Evolutionary conservation across 1,140 invertebrate genomes (phyloP).

Genomic region (Trichonephila inaurata): DNA sequence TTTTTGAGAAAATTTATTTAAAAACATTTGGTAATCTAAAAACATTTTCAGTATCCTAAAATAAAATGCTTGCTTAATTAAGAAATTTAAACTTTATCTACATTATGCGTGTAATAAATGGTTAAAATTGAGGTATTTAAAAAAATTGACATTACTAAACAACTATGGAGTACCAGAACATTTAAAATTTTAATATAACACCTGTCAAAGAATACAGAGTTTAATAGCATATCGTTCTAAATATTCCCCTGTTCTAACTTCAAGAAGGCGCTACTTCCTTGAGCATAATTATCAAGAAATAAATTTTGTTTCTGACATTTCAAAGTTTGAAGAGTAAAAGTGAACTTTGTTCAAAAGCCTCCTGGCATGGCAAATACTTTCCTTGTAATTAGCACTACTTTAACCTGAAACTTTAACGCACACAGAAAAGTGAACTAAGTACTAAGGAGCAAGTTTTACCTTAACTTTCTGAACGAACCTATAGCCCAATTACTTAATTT

Average conservation of each 20-base stretch:
- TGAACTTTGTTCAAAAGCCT: constrained; percentile 39
- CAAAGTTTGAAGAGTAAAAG: background rate
- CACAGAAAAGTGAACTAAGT: background rate
- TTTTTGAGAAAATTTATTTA: no score
- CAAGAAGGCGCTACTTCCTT: background rate
- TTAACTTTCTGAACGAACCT: background rate
- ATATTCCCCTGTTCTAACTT: background rate
- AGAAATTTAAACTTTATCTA: no score
- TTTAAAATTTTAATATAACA: no score
- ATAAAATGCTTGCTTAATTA: no score
- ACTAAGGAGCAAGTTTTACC: background rate
- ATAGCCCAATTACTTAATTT: background rate
- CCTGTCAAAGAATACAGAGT: background rate
- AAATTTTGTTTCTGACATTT: constrained; percentile 13
- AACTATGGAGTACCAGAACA: no score
- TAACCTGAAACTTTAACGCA: constrained; percentile 27
- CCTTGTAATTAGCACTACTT: constrained; percentile 35
- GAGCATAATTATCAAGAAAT: constrained; percentile 36
- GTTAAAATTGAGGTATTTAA: no score
- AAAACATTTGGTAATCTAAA: no score
- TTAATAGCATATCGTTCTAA: no score
- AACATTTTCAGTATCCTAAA: no score
- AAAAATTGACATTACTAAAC: no score
- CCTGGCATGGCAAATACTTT: constrained; percentile 18
- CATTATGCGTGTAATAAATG: no score